These are phyloP conservation scores for Silurus glanis DNA, from an alignment of 2,113 vertebrate genomes.

Conservation along the genomic window DNA sequence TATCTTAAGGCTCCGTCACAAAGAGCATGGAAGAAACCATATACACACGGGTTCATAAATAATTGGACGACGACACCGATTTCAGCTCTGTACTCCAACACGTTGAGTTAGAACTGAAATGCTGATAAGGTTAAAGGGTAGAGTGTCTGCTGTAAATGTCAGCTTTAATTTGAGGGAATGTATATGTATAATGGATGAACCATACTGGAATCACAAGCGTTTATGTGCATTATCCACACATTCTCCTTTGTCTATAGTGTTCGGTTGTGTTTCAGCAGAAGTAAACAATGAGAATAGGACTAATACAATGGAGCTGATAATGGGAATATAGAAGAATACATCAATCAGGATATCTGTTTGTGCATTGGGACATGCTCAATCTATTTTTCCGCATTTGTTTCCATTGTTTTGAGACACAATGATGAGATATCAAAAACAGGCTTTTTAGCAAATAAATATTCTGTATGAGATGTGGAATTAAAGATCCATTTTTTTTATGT, in stretches of 20 bases:
- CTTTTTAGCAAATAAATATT: neutral
- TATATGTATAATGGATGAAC: slow-evolving; percentile 17
- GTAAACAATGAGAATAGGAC: too few species aligned
- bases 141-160: slow-evolving; percentile 18
- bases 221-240: neutral
- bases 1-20: neutral
- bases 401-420: neutral
- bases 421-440: neutral
- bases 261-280: neutral
- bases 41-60: slow-evolving; percentile 8
- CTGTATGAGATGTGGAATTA: neutral
- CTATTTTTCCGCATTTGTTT: neutral
- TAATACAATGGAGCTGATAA: too few species aligned
- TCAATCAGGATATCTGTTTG: neutral
- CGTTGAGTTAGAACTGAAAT: neutral
- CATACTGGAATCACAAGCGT: neutral
- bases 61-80: slow-evolving; percentile 12
- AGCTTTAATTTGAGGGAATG: slow-evolving; percentile 13
- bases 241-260: neutral
- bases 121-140: slow-evolving; percentile 8
- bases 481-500: neutral
- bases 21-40: neutral
- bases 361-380: neutral
- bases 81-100: neutral
- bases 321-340: neutral